phyloP scores from a whole-genome alignment of 2,888 invertebrate genomes.

The Syrista parreyssii region DNA sequence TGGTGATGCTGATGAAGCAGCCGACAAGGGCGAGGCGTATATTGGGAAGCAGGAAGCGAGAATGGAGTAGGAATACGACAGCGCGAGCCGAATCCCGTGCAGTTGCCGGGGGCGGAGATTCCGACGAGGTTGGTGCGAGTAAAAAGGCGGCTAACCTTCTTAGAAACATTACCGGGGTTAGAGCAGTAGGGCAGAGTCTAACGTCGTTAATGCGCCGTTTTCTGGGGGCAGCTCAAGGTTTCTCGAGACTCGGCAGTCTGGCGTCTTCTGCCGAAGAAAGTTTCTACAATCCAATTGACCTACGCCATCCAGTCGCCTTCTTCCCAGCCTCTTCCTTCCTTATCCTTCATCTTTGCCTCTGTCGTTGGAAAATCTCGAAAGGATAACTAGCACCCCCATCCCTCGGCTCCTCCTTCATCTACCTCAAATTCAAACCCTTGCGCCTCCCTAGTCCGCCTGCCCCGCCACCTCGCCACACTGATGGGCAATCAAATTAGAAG shows the following conservation, averaged over 20 bases:
- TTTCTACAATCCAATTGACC: constrained; percentile 54
- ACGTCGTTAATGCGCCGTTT: constrained; percentile 54
- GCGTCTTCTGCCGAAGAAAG: constrained; percentile 36
- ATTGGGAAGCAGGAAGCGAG: too few species aligned
- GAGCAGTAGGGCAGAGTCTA: constrained; percentile 40
- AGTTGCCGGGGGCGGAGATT: too few species aligned
- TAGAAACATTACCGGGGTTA: constrained; percentile 48
- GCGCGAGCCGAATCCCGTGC: too few species aligned
- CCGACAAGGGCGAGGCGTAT: too few species aligned
- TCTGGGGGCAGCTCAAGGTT: constrained; percentile 35
- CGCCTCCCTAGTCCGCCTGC: neutral
- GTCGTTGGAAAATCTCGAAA: neutral
- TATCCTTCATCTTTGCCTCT: constrained; percentile 17
- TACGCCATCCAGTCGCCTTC: constrained; percentile 32
- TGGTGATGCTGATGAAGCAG: too few species aligned
- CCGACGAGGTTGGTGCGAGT: neutral
- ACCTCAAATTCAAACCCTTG: too few species aligned
- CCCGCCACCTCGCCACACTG: constrained; percentile 3
- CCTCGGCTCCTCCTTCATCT: neutral
- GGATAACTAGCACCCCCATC: neutral
- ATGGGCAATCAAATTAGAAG: constrained; percentile 36
- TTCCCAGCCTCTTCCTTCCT: neutral
- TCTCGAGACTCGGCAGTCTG: constrained; percentile 23
- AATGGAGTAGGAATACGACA: too few species aligned
- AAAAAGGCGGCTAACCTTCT: constrained; percentile 43